These are phyloP conservation scores for Coelopa pilipes DNA, from an alignment of 2,888 invertebrate genomes.

Conservation along the genomic window DNA sequence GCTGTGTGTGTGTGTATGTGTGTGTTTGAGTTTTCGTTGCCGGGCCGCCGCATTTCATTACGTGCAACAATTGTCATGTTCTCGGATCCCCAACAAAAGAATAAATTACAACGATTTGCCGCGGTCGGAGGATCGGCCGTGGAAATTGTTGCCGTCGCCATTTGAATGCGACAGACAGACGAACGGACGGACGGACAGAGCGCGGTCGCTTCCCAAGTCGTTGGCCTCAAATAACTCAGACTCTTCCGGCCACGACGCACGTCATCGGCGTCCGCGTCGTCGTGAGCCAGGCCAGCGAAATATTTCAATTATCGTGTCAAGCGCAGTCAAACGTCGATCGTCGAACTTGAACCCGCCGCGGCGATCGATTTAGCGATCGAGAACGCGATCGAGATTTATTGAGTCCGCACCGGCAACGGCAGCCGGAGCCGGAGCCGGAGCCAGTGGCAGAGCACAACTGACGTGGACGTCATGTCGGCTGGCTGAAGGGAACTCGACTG, in stretches of 20 bases:
- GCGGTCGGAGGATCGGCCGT: neutral
- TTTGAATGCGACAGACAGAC: neutral
- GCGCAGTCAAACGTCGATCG: constrained; percentile 19
- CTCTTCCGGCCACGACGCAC: too few species aligned
- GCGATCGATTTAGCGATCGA: too few species aligned
- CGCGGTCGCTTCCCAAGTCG: constrained; percentile 17
- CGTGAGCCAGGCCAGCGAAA: constrained; percentile 1
- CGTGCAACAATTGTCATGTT: constrained; percentile 26
- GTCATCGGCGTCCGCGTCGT: neutral
- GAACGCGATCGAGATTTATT: too few species aligned
- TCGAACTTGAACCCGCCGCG: neutral
- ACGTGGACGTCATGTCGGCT: too few species aligned
- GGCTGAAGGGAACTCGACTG: too few species aligned
- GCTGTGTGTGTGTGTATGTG: constrained; percentile 6
- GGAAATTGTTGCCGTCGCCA: too few species aligned
- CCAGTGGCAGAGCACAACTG: too few species aligned
- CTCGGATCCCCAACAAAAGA: constrained; percentile 25
- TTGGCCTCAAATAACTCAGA: neutral
- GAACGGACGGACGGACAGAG: too few species aligned
- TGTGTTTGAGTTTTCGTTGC: neutral
- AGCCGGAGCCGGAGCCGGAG: too few species aligned
- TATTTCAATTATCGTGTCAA: constrained; percentile 18
- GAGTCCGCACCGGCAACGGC: too few species aligned
- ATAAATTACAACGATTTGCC: constrained; percentile 25
- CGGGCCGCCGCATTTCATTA: constrained; percentile 3